A percentile compares a stretch with the other conserved stretches of the same genome.
These are phyloP conservation scores for Leucozona laternaria DNA, from an alignment of 2,888 invertebrate genomes.

Conservation along the genomic window DNA sequence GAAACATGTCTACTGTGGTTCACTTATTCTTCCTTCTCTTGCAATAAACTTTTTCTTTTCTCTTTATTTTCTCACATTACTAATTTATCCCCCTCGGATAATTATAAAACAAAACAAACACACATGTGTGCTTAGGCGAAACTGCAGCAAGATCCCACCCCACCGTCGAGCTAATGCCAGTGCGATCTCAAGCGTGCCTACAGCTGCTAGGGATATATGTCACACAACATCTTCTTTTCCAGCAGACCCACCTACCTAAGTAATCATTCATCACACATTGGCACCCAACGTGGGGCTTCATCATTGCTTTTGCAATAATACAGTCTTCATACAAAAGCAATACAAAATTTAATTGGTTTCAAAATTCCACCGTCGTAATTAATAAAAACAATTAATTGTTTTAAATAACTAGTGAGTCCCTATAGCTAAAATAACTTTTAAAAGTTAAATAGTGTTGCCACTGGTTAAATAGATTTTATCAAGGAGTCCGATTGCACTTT, in stretches of 20 bases:
- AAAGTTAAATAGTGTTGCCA: background rate
- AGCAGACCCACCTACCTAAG: background rate
- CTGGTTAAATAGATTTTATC: background rate
- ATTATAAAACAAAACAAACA: too few relatives aligned
- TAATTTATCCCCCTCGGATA: too few relatives aligned
- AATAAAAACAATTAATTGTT: background rate
- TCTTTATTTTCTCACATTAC: too few relatives aligned
- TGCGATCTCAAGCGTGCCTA: slow-evolving; percentile 1
- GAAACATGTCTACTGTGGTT: too few relatives aligned
- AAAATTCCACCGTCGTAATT: background rate
- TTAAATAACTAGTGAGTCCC: background rate
- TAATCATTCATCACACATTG: background rate
- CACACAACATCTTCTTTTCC: background rate
- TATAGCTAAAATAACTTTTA: background rate
- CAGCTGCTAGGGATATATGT: background rate
- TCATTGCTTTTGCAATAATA: background rate
- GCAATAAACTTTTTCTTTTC: background rate
- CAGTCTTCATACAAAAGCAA: background rate
- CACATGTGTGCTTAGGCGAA: too few relatives aligned
- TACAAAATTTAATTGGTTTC: too few relatives aligned
- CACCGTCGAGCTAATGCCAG: background rate
- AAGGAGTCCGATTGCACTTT: background rate
- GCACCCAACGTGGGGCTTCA: background rate
- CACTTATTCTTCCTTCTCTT: too few relatives aligned
- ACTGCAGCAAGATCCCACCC: background rate